Base-by-base conservation (phyloP, 2,888 invertebrate genomes). In the Theodoxus fluviatilis region DNA sequence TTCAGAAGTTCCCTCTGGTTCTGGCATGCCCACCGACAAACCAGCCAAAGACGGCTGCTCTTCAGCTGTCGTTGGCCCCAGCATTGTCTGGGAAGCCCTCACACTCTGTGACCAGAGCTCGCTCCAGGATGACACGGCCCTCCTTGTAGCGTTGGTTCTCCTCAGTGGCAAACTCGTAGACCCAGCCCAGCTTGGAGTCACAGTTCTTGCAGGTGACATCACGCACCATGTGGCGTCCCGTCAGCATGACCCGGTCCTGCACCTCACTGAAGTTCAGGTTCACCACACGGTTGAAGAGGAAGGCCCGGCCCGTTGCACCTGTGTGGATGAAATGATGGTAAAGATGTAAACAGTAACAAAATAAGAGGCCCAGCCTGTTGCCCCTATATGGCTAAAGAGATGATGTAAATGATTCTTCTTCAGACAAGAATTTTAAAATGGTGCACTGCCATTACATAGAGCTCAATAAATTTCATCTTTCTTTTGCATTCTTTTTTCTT, bases 191-290 rank as follows among this genome's bases (percentile, higher is more conserved):
- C 87, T 98, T 98, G 3, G 94, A 93, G 79, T 94, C 93, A 86
- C 99, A 99, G 85, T 94, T 94, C 89, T 98, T 98, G 88, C 99
- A 99, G 77, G 95, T 95, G 0, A 99, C 98, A 88, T 99, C 99
- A 7, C 99, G 91, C 2, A 99, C 98, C 94, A 98, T 97, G 87
- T 99, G 99, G 33, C 97, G 92, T 0, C 89, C 89, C 0, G 99
- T 99, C 73, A 99, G 89, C 99, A 99, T 99, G 12, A 98, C 96
- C 71, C 98, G 91, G 85, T 87, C 87, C 72, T 87, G 86, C 6
- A 86, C 85, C 67, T 85, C 86, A 71, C 91, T 92, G 89, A 95
- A 96, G 57, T 93, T 94, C 70, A 99, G 91, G 88, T 99, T 99
- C 63, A 98, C 98, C 2, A 97, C 89, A 68, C 82, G 76, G 86